Evolutionary conservation across 2,797 vertebrate genomes (phyloP), one percentile per base, ranked within the genome.

Genomic region (Otus scops): DNA sequence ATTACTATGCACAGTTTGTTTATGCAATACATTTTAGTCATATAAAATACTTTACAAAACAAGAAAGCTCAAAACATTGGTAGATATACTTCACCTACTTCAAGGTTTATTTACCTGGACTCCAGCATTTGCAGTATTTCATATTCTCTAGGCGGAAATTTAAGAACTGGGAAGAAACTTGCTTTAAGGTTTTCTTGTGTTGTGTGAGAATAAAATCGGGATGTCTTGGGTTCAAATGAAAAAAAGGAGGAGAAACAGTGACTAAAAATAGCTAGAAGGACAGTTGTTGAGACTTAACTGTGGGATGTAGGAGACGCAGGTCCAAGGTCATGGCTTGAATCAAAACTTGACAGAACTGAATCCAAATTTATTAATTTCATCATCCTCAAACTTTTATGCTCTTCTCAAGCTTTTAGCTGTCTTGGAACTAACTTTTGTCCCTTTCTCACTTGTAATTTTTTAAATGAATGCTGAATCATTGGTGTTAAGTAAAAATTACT

Each of bases 1-100:
- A 96, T 92, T 50, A n/a, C 70, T 56, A 43, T 23, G 50, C 74
- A 85, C 88, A 86, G 39, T 86, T 71, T 48, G 50, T 77, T 82
- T 74, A 39, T 24, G 57, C 50, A 57, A 50, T 41, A 57, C 21
- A 63, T 36, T 57, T 50, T 34, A n/a, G 12, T 71, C 11, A 9
- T 83, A 90, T 75, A 76, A 88, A 93, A 51, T 85, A 84, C 15
- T 76, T 90, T 50, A 69, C 85, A 89, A 92, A 96, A 71, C 64
- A 93, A 78, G 64, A 93, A 89, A 45, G 41, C 50, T 79, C 30
- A 38, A 63, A 86, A 13, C n/a, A 6, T 76, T 94, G 79, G 68
- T 26, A 39, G 43, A 64, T 75, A 45, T 14, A 36, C 11, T 34
- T 73, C 27, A 63, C 10, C 6, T 21, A 4, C 68, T 74, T 89